phyloP scores from a whole-genome alignment of 2,888 invertebrate genomes.

The Hirudinaria manillensis region DNA sequence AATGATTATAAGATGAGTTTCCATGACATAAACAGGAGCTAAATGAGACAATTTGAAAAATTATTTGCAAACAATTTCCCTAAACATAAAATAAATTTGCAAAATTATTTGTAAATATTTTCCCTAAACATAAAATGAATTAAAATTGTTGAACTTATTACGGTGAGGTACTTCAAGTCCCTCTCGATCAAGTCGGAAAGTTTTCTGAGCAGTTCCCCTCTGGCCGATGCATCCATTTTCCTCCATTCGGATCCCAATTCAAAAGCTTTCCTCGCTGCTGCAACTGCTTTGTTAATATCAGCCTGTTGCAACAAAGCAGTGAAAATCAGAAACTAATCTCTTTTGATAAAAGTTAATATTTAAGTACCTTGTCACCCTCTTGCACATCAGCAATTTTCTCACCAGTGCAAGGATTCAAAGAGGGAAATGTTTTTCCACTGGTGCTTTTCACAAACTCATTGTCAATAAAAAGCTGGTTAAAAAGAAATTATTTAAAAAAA shows the following conservation, averaged over 20 bases:
- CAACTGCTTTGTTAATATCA: conserved; percentile 60
- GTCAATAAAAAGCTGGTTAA: conserved; percentile 73
- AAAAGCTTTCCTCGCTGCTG: conserved; percentile 58
- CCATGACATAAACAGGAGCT: no score
- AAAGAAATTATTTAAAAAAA: no score
- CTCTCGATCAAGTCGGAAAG: conserved; percentile 77
- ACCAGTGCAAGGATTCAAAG: conserved; percentile 71
- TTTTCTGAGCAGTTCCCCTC: conserved; percentile 70
- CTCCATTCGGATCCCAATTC: conserved; percentile 59
- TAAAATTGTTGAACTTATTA: no score
- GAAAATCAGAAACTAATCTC: not conserved
- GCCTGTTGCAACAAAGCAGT: conserved; percentile 45
- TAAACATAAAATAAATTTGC: no score
- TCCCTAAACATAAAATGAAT: no score
- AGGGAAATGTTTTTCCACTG: conserved; percentile 78
- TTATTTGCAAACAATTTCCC: no score
- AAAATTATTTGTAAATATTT: no score
- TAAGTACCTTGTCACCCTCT: conserved; percentile 55
- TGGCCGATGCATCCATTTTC: conserved; percentile 70
- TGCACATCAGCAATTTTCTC: conserved; percentile 48
- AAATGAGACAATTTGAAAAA: no score
- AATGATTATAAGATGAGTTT: no score
- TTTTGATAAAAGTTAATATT: conserved; percentile 49
- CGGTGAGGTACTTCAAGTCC: conserved; percentile 72
- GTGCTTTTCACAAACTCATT: conserved; percentile 86